These are phyloP conservation scores for Spinus olivaceus DNA, from an alignment of 2,797 vertebrate genomes.

Conservation along the genomic window DNA sequence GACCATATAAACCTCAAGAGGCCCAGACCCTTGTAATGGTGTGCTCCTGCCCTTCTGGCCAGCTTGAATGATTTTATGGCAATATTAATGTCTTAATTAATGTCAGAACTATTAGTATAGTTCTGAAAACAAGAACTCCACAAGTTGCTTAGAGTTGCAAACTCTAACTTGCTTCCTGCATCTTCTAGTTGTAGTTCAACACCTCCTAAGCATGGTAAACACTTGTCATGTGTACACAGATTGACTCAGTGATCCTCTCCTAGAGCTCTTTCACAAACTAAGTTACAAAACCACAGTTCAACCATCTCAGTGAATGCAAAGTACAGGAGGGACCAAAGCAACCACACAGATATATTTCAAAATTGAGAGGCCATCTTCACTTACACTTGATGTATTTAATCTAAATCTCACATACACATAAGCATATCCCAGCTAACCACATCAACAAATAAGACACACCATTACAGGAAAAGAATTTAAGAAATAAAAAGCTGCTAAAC, in stretches of 20 bases:
- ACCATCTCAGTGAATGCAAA: not conserved
- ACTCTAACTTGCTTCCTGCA: not conserved
- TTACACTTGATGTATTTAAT: not conserved
- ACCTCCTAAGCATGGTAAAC: not conserved
- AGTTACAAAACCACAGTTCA: not conserved
- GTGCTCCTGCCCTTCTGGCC: not conserved
- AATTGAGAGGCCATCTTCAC: not conserved
- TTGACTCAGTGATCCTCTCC: not conserved
- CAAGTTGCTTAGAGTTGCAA: not conserved
- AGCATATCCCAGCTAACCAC: not conserved
- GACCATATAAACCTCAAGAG: not conserved
- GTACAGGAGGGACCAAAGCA: not conserved
- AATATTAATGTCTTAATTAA: not conserved
- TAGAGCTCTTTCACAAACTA: not conserved
- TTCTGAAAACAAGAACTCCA: not conserved
- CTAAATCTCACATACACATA: not conserved
- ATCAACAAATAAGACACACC: not conserved
- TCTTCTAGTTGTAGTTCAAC: not conserved
- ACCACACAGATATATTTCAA: not conserved
- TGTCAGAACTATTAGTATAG: not conserved
- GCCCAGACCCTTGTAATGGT: not conserved
- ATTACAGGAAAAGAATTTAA: not conserved
- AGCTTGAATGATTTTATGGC: not conserved
- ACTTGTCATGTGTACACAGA: not conserved
- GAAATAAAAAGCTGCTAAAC: not conserved